A percentile compares a stretch with the other conserved stretches of the same genome.
These are phyloP conservation scores for Trichacis sp. DNA, from an alignment of 2,888 invertebrate species.

Conservation along the genomic window DNA sequence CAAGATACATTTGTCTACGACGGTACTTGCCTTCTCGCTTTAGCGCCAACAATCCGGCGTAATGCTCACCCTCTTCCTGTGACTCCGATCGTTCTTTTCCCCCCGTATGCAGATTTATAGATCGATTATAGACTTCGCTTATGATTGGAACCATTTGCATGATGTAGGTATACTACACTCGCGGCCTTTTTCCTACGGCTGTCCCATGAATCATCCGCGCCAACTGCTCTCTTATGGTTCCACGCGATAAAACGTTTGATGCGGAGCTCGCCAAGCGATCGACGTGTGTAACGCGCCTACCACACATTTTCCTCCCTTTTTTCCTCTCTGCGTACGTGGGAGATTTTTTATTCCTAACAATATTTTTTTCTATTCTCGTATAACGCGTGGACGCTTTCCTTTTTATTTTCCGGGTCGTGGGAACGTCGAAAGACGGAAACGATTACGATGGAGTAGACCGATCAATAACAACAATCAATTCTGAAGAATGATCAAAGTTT, in stretches of 20 bases:
- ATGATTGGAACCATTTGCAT: conserved; percentile 68
- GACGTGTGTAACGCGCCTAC: conserved; percentile 55
- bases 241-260: conserved; percentile 63
- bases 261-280: conserved; percentile 49
- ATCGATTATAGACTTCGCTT: conserved; percentile 68
- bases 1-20: conserved; percentile 68
- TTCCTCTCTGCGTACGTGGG: background rate
- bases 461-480: too few relatives aligned
- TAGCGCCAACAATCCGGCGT: conserved; percentile 40
- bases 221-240: conserved; percentile 64
- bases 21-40: conserved; percentile 44
- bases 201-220: conserved; percentile 61
- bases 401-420: background rate
- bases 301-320: conserved; percentile 13
- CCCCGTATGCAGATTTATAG: conserved; percentile 67
- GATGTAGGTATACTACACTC: conserved; percentile 58
- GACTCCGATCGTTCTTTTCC: conserved; percentile 47
- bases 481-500: too few relatives aligned
- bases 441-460: conserved; percentile 42
- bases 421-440: conserved; percentile 3
- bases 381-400: background rate
- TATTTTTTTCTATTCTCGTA: background rate
- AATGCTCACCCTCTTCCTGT: conserved; percentile 35
- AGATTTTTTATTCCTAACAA: background rate
- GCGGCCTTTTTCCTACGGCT: conserved; percentile 33